A percentile compares a stretch with the other conserved stretches of the same genome.
Conservation (phyloP, 92 coral and sea anemone genomes). For the Pocillopora grandis region DNA sequence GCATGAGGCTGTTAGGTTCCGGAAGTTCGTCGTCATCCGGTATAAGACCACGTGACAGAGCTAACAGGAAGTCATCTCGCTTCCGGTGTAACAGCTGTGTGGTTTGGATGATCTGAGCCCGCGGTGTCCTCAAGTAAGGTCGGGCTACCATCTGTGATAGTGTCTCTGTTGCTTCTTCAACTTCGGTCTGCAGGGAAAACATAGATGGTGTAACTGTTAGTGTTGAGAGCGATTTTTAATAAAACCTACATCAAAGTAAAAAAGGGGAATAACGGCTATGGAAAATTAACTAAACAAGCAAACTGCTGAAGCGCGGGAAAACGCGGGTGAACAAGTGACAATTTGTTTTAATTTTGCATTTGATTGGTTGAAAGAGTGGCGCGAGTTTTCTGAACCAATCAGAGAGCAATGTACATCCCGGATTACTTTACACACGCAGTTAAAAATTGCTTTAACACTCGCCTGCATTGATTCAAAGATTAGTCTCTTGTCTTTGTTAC, state of each 20-base stretch:
- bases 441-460: not conserved
- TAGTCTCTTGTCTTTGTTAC: conserved; percentile 88
- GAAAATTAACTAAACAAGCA: no score
- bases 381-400: no score
- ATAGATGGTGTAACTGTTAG: not conserved
- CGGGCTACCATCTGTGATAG: conserved; percentile 97
- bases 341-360: no score
- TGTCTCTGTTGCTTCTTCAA: conserved; percentile 91
- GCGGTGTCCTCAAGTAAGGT: conserved; percentile 93
- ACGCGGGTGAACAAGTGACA: no score
- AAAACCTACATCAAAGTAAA: no score
- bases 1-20: not conserved
- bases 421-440: no score
- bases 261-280: no score
- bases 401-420: no score
- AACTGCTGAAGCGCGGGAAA: no score
- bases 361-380: no score
- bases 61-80: conserved; percentile 81
- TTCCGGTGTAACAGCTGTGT: conserved; percentile 80
- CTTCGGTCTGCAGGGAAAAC: conserved; percentile 73
- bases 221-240: no score
- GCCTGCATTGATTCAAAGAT: conserved; percentile 99
- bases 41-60: conserved; percentile 91
- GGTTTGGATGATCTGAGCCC: conserved; percentile 85
- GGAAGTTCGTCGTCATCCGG: conserved; percentile 78